A percentile compares a stretch with the other conserved stretches of the same genome.
Conservation (phyloP, 1,140 invertebrate species). For the Tetramorium simillimum region DNA sequence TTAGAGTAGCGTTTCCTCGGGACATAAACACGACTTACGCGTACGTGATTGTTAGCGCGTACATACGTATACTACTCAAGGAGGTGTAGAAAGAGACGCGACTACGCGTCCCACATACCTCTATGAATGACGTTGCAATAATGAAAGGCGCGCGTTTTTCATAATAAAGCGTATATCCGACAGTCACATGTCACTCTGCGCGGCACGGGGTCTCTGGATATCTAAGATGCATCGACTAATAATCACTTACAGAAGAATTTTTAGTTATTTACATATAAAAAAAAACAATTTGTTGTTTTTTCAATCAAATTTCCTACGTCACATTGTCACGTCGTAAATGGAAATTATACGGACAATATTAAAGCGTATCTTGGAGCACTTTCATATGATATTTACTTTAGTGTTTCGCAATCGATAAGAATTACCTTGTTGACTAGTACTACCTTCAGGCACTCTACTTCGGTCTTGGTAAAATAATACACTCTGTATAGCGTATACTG, state of each 20-base stretch:
- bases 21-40: conserved; percentile 70
- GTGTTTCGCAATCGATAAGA: conserved; percentile 3
- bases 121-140: conserved; percentile 67
- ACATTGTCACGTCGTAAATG: background rate
- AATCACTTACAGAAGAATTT: background rate
- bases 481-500: background rate
- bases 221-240: conserved; percentile 9
- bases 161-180: conserved; percentile 37
- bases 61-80: conserved; percentile 46
- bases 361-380: background rate
- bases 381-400: conserved; percentile 7
- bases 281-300: background rate
- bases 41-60: conserved; percentile 47
- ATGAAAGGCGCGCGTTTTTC: conserved; percentile 55
- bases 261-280: background rate
- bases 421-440: background rate
- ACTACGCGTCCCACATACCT: conserved; percentile 80
- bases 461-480: background rate
- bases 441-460: background rate
- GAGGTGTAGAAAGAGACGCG: conserved; percentile 60
- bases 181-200: conserved; percentile 36
- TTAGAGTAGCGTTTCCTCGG: conserved; percentile 65
- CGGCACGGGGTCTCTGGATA: background rate
- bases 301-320: background rate
- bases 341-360: background rate